Percentiles rank a stretch among this genome's conserved stretches.
Evolutionary conservation across 2,888 invertebrate species (phyloP).

Genomic region (Apodemia hepburni): DNA sequence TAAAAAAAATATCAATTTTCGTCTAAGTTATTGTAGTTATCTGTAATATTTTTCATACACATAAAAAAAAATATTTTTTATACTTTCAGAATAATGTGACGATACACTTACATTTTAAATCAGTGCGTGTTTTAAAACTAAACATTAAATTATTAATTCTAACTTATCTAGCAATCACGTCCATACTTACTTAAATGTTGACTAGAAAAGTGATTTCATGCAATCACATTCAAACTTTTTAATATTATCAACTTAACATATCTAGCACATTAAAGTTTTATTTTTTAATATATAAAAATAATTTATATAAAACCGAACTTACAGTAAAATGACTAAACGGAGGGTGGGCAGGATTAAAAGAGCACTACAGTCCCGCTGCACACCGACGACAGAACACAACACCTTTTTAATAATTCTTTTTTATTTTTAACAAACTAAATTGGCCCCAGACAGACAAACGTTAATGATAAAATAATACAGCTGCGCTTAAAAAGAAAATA

Average conservation of each 20-base stretch:
- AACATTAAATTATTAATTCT: not conserved
- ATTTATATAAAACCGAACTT: slow-evolving; percentile 3
- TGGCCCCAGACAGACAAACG: too few species aligned
- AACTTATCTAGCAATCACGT: slow-evolving; percentile 3
- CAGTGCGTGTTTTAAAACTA: slow-evolving; percentile 3
- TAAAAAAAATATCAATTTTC: not conserved
- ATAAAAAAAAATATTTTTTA: not conserved
- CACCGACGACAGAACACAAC: slow-evolving; percentile 10
- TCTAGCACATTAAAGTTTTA: not conserved
- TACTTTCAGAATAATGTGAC: slow-evolving; percentile 2
- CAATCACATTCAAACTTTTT: not conserved
- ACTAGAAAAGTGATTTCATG: not conserved
- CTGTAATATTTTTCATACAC: not conserved
- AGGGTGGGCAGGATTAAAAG: slow-evolving; percentile 56
- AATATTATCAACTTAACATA: not conserved
- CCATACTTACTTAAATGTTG: not conserved
- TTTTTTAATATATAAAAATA: slow-evolving; percentile 9
- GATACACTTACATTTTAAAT: not conserved
- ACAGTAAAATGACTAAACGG: slow-evolving; percentile 38
- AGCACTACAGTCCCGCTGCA: not conserved
- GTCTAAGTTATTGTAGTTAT: not conserved
- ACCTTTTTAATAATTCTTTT: not conserved
- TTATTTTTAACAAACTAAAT: too few species aligned
- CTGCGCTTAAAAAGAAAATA: too few species aligned
- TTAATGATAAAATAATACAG: too few species aligned